Evolutionary conservation across 2,888 invertebrate species (phyloP), one percentile per base, ranked within the genome.

Genomic region (Hylaea fasciaria): DNA sequence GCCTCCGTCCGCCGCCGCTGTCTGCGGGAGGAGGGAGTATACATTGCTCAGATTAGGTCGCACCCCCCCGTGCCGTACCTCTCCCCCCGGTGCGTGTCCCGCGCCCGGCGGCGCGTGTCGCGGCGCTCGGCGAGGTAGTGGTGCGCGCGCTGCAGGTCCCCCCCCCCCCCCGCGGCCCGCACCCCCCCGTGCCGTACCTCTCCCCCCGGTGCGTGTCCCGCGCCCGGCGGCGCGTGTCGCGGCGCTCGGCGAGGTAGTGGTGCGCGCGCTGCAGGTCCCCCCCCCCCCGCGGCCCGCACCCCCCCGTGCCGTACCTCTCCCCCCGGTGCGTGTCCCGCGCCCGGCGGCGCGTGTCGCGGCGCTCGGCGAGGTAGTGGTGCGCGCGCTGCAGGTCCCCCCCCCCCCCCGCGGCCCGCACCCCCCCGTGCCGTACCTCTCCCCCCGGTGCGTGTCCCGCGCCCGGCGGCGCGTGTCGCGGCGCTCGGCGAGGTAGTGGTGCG

Each of bases 351-450:
- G 52, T 94, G 77, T 81, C 93, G 93, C 58, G 92, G 88, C 91
- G 85, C 48, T 94, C 93, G 14, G 93, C 93, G 47, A 96, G 95
- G 74, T 94, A 94, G 69, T 94, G 93, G 22, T 96, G 94, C 0
- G 96, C 95, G 5, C 78, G 76, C 61, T 94, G 93, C 0, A 95
- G 78, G 76, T 94, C n/a, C n/a, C n/a, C n/a, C n/a, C n/a, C 90
- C 0, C 85, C 85, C 1, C 57, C 68, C 10, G 78, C 71, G 0
- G 85, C 86, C 0, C 89, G 89, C 64, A 97, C 95, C 96, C 17
- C 95, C 84, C 13, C 96, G 93, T 0, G 96, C 95, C 74, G 96
- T n/a, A n/a, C n/a, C n/a, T n/a, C n/a, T n/a, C n/a, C n/a, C n/a
- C n/a, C n/a, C n/a, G n/a, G n/a, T n/a, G n/a, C n/a, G n/a, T n/a